These are phyloP conservation scores for Otocyon megalotis DNA, from an alignment of 2,113 vertebrate species.

Conservation along the genomic window DNA sequence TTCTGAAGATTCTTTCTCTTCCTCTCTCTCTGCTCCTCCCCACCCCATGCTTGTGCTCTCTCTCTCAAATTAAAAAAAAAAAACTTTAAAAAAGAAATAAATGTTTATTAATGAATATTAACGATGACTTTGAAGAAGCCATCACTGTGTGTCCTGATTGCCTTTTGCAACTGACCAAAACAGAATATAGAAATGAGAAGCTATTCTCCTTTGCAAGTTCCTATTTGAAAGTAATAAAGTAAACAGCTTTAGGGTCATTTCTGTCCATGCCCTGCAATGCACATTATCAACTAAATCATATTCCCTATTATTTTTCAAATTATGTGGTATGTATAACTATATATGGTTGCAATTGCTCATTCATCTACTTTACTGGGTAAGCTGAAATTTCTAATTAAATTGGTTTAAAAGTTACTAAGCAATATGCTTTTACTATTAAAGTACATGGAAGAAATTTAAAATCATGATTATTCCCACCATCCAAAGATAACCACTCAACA, in stretches of 20 bases:
- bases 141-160: background rate
- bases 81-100: background rate
- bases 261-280: background rate
- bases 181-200: background rate
- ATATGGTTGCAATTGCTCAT: background rate
- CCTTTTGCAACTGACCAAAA: background rate
- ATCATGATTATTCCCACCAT: background rate
- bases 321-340: background rate
- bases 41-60: background rate
- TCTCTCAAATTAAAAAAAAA: background rate
- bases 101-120: background rate
- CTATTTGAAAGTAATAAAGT: constrained; percentile 7
- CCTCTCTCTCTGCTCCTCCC: background rate
- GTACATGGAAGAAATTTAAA: background rate
- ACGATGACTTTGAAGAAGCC: background rate
- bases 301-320: constrained; percentile 8
- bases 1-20: background rate
- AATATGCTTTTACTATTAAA: background rate
- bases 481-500: background rate
- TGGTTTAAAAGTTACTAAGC: background rate
- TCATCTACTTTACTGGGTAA: background rate
- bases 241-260: background rate
- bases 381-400: background rate
- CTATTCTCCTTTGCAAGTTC: background rate
- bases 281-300: background rate